Evolutionary conservation across 2,888 invertebrate species (phyloP).

Genomic region (Atrina japonica): DNA sequence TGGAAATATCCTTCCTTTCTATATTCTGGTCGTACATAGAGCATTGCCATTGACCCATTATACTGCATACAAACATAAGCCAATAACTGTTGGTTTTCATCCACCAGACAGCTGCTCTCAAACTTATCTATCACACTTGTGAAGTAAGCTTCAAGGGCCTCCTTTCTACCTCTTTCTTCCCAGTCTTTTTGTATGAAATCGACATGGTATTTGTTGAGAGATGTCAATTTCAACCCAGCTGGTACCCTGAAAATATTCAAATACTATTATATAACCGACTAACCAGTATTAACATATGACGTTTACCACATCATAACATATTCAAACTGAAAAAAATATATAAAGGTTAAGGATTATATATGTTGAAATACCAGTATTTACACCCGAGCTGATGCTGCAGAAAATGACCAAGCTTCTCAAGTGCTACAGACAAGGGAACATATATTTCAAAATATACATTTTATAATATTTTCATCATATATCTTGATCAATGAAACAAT

Average conservation of each 20-base stretch:
- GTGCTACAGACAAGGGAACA: too few species aligned
- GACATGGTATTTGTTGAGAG: conserved; percentile 61
- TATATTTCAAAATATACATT: too few species aligned
- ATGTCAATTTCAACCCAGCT: conserved; percentile 61
- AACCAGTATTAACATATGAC: too few species aligned
- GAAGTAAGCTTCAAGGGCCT: conserved; percentile 68
- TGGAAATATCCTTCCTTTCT: conserved; percentile 66
- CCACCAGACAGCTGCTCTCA: conserved; percentile 69
- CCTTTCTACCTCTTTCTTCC: conserved; percentile 60
- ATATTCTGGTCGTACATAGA: conserved; percentile 69
- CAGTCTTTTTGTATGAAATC: conserved; percentile 60
- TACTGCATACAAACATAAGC: conserved; percentile 76
- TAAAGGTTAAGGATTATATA: too few species aligned
- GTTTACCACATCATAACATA: too few species aligned
- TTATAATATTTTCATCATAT: too few species aligned
- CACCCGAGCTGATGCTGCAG: too few species aligned
- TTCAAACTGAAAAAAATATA: too few species aligned
- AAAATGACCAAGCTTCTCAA: too few species aligned
- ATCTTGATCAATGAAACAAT: too few species aligned
- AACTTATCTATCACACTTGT: conserved; percentile 68
- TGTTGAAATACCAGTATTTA: too few species aligned
- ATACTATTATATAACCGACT: too few species aligned
- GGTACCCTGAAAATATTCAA: conserved; percentile 61
- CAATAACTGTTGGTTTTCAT: conserved; percentile 60
- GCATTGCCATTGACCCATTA: conserved; percentile 74